Base-by-base conservation (phyloP, 1,140 invertebrate species). In the Condylostylus longicornis region DNA sequence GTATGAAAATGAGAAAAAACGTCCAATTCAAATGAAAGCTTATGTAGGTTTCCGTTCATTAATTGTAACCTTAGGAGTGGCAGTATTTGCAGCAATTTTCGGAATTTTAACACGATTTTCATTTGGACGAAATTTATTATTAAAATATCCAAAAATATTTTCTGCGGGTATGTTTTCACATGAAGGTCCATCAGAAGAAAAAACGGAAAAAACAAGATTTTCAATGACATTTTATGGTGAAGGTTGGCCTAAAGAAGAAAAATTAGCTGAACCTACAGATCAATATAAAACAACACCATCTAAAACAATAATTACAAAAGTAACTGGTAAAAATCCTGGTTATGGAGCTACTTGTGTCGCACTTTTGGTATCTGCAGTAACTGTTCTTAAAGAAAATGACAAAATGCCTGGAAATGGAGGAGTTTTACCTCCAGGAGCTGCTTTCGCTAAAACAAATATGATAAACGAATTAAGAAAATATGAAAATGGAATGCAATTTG, bases 321-420 rank as follows among this genome's bases (percentile, higher is more conserved):
- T 77, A 14, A 58, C 61, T 2, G 74, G 71, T 13, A 50, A 49
- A 35, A 81, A 89, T 65, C 77, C 84, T 14, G 88, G 77, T 20
- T 96, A 95, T 65, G 76, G 82, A 5, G 70, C 75, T 1, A 93
- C 89, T 2, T 76, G 75, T 22, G 72, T 70, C n/a, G 67, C 69
- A 33, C 50, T 87, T 40, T 50, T 91, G 3, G 66, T 77, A 37
- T 67, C 75, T 33, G 89, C 75, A 1, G 44, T 87, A 31, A 80
- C 72, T 10, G 66, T 94, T 40, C 62, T 94, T 1, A 72, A 72
- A 25, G 84, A 95, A 56, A 61, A 55, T 34, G 65, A 79, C 33
- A 81, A 81, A 49, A 72, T 93, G 63, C 83, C 84, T 1, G 53
- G 63, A 23, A 62, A 60, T 4, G 57, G 57, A 3, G 57, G 57